Percentiles rank a stretch among this genome's conserved stretches.
Evolutionary conservation across 2,113 vertebrate species (phyloP).

Genomic region (Carollia perspicillata): DNA sequence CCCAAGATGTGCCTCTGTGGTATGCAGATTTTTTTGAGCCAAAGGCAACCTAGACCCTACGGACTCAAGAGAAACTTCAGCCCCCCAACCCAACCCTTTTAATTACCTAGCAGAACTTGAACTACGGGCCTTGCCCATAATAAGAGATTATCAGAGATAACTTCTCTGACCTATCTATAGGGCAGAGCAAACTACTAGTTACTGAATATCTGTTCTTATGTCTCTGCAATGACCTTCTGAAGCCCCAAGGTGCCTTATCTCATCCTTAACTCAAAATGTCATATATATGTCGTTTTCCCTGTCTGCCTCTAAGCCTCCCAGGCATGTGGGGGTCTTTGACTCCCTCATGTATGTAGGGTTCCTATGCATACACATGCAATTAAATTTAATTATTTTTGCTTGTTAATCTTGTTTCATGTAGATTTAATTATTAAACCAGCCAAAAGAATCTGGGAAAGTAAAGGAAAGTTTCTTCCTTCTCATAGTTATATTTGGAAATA

Average conservation of each 20-base stretch:
- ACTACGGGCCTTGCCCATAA: neutral
- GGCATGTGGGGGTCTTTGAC: neutral
- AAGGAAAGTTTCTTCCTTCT: neutral
- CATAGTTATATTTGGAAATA: conserved; percentile 25
- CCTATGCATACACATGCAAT: neutral
- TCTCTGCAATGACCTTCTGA: neutral
- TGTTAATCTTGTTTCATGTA: neutral
- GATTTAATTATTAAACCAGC: neutral
- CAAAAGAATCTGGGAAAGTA: neutral
- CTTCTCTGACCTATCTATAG: neutral
- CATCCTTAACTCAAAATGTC: neutral
- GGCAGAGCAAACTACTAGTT: neutral
- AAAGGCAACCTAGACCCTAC: neutral
- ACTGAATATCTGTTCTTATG: neutral
- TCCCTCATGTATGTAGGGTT: neutral
- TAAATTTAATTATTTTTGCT: neutral
- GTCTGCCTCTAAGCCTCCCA: neutral
- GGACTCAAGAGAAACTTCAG: neutral
- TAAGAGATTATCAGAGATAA: neutral
- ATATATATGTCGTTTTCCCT: neutral
- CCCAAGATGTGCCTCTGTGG: neutral
- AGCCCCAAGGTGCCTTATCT: neutral
- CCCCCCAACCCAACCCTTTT: neutral
- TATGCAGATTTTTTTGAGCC: neutral
- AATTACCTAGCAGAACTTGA: neutral